These are phyloP conservation scores for Eledona agricola DNA, from an alignment of 2,888 invertebrate genomes.

Conservation along the genomic window DNA sequence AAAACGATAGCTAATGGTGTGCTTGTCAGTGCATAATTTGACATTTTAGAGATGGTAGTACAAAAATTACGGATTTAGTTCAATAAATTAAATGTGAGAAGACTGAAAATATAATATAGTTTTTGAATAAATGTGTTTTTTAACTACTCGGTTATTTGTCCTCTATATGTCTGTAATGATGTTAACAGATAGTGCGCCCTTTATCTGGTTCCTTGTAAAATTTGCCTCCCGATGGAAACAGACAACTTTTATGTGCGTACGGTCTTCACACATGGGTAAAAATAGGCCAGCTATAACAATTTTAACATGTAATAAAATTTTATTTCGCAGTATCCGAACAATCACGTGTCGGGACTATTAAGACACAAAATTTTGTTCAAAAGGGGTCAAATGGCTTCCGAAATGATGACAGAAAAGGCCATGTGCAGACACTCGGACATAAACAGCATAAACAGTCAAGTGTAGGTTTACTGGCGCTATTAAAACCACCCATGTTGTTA, in stretches of 20 bases:
- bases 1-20: no score
- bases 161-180: no score
- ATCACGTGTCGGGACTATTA: constrained; percentile 40
- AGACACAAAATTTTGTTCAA: constrained; percentile 42
- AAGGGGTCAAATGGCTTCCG: constrained; percentile 42
- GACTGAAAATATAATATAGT: no score
- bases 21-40: no score
- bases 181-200: no score
- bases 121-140: not conserved
- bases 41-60: no score
- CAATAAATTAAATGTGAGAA: no score
- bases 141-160: no score
- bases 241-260: constrained; percentile 37
- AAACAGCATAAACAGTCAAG: constrained; percentile 35
- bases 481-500: constrained; percentile 33
- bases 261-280: constrained; percentile 47
- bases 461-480: constrained; percentile 41
- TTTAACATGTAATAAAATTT: constrained; percentile 48
- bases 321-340: constrained; percentile 42
- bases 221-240: constrained; percentile 31
- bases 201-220: constrained; percentile 15
- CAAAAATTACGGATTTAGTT: no score
- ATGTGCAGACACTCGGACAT: constrained; percentile 43
- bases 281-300: constrained; percentile 45
- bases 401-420: constrained; percentile 40